Percentiles rank a stretch among this genome's conserved stretches.
Conservation (phyloP, 2,797 vertebrate genomes). For the Coranthus polyacanthus region DNA sequence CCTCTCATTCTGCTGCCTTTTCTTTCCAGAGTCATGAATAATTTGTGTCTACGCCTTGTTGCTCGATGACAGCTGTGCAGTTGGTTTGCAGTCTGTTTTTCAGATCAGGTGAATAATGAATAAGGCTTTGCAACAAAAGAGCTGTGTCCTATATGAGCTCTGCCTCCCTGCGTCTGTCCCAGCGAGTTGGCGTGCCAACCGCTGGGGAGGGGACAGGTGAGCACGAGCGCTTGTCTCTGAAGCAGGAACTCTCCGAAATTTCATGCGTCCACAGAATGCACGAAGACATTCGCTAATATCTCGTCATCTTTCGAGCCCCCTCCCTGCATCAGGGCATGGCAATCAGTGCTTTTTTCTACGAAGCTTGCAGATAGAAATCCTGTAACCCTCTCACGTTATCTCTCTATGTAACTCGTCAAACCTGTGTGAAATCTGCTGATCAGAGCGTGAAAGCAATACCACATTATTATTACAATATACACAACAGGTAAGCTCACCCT, state of each 20-base stretch:
- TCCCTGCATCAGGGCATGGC: constrained; percentile 1
- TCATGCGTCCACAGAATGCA: background rate
- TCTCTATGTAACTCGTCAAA: constrained; percentile 57
- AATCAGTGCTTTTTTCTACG: constrained; percentile 62
- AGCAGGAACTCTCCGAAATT: constrained; percentile 29
- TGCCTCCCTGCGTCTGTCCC: constrained; percentile 51
- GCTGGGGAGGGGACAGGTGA: constrained; percentile 45
- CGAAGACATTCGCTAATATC: background rate
- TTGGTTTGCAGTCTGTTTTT: constrained; percentile 86
- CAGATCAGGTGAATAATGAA: constrained; percentile 89
- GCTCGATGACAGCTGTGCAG: constrained; percentile 86
- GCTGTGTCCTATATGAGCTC: constrained; percentile 72
- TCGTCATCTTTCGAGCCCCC: background rate
- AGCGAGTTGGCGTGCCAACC: constrained; percentile 46
- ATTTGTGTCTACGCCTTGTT: constrained; percentile 83
- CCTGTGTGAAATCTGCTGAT: constrained; percentile 77
- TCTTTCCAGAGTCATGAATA: constrained; percentile 85
- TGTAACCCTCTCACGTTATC: constrained; percentile 21
- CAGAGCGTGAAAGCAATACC: constrained; percentile 44
- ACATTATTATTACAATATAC: constrained; percentile 74
- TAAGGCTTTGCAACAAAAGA: constrained; percentile 85
- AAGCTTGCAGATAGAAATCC: constrained; percentile 12
- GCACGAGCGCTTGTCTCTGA: constrained; percentile 31
- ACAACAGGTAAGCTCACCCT: constrained; percentile 42
- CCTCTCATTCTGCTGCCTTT: constrained; percentile 75